Percentiles rank a stretch among this genome's conserved stretches.
Conservation (phyloP, 2,113 vertebrate species). For the Pseudois nayaur region DNA sequence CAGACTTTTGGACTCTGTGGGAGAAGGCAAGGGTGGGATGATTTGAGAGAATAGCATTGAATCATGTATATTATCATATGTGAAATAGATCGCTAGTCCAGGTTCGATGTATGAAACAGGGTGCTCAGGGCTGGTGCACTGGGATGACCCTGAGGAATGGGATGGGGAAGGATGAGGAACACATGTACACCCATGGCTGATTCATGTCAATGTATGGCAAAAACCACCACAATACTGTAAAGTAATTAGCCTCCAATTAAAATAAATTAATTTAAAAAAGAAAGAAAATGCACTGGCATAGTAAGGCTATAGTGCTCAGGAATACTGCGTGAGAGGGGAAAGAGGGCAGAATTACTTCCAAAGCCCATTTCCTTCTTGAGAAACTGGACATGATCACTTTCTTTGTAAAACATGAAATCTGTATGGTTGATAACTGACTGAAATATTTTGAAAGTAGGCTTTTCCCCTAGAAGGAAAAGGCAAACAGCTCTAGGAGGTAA, state of each 20-base stretch:
- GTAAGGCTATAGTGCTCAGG: background rate
- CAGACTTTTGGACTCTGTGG: background rate
- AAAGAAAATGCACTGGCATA: background rate
- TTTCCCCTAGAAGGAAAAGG: background rate
- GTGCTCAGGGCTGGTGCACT: background rate
- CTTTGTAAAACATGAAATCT: conserved; percentile 6
- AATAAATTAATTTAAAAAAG: background rate
- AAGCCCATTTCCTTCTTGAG: background rate
- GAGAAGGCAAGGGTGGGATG: background rate
- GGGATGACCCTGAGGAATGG: background rate
- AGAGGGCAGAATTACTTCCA: background rate
- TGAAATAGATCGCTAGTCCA: background rate
- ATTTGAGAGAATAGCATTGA: background rate
- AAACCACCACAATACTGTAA: background rate
- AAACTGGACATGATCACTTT: background rate
- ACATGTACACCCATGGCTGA: background rate
- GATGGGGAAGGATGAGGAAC: background rate
- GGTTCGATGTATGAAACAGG: background rate
- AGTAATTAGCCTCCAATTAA: background rate
- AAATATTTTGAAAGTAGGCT: conserved; percentile 35
- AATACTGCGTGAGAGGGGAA: background rate
- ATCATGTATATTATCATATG: background rate
- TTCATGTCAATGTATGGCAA: background rate
- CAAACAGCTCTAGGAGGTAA: background rate
- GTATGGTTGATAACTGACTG: background rate